phyloP scores from a whole-genome alignment of 1,140 invertebrate genomes.

The Theocolax elegans region DNA sequence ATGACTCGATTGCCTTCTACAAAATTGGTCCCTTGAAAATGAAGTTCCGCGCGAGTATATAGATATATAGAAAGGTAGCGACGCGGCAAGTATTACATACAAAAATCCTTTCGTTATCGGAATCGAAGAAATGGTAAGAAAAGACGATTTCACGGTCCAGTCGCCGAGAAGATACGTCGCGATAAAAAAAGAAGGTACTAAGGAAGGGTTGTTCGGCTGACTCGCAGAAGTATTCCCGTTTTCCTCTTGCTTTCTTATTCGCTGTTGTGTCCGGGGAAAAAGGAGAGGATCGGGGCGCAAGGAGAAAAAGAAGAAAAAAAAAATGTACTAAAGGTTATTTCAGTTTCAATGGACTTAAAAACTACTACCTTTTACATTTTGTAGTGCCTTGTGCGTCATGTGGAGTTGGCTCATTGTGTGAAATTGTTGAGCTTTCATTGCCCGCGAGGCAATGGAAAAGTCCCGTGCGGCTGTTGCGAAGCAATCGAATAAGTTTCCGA shows the following conservation, averaged over 20 bases:
- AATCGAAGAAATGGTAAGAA: slow-evolving; percentile 30
- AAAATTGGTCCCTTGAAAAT: not conserved
- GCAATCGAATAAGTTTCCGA: slow-evolving; percentile 24
- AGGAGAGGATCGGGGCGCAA: not conserved
- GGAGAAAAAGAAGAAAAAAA: not conserved
- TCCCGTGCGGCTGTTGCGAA: not conserved
- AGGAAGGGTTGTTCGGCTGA: not conserved
- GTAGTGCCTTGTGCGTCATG: not conserved
- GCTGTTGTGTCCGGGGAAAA: slow-evolving; percentile 6
- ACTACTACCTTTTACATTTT: slow-evolving; percentile 25
- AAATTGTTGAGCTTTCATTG: slow-evolving; percentile 24
- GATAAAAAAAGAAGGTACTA: slow-evolving; percentile 19
- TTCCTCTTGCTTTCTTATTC: not conserved
- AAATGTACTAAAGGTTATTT: slow-evolving; percentile 29
- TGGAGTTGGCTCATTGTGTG: slow-evolving; percentile 5
- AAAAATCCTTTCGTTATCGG: slow-evolving; percentile 18
- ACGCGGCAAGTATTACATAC: slow-evolving; percentile 21
- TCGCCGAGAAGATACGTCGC: slow-evolving; percentile 15
- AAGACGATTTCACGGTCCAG: slow-evolving; percentile 38
- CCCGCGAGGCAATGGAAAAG: slow-evolving; percentile 8
- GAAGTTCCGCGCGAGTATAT: not conserved
- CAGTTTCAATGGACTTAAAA: slow-evolving; percentile 29
- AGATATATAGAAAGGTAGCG: not conserved
- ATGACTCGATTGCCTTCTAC: not conserved
- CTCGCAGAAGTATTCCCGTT: slow-evolving; percentile 1